These are phyloP conservation scores for Pteropus alecto DNA, from an alignment of 2,113 vertebrate species.

Conservation along the genomic window DNA sequence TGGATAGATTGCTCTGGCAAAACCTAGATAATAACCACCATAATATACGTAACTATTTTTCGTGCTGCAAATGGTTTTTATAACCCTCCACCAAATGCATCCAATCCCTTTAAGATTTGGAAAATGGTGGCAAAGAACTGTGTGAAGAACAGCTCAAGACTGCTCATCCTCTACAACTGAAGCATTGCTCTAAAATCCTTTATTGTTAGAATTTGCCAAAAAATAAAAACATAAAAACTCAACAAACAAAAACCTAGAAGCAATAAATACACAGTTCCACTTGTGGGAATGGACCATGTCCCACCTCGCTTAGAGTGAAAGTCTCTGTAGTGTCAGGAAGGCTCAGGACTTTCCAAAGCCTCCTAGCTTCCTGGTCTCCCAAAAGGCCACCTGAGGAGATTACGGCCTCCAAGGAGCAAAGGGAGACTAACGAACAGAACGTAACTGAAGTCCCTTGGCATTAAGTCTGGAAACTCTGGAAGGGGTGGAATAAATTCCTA, in stretches of 20 bases:
- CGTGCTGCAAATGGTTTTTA: background rate
- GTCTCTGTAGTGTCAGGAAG: background rate
- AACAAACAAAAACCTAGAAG: background rate
- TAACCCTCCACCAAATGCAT: background rate
- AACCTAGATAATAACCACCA: background rate
- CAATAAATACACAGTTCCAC: background rate
- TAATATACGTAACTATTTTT: no score
- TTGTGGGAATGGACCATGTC: background rate
- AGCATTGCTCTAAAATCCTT: background rate
- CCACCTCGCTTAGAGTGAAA: background rate
- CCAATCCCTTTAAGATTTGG: background rate
- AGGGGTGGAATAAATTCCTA: background rate
- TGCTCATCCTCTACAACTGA: background rate
- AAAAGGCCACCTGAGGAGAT: background rate
- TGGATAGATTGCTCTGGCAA: background rate
- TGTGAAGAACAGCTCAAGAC: background rate
- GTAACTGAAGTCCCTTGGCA: background rate
- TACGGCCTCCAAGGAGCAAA: background rate
- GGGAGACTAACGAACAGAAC: background rate
- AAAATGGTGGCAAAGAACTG: background rate
- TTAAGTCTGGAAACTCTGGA: background rate
- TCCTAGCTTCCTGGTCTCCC: background rate
- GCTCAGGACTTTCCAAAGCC: background rate
- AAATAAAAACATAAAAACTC: background rate
- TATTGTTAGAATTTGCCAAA: background rate